A percentile compares a stretch with the other conserved stretches of the same genome.
Evolutionary conservation across 2,888 invertebrate genomes (phyloP).

Genomic region (Allolobophora icterica): DNA sequence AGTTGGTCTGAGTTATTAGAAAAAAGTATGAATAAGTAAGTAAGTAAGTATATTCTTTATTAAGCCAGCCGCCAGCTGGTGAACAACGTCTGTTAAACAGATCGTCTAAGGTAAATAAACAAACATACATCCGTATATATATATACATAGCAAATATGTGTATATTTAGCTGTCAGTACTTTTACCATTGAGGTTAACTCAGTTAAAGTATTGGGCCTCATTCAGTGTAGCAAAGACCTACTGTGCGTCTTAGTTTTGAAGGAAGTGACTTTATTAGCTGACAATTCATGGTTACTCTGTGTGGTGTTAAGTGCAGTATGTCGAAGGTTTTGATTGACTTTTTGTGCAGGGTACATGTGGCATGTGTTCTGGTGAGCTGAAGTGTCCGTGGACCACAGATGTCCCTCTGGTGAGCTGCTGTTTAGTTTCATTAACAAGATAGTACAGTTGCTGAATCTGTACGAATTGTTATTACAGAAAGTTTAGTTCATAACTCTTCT

Average conservation of each 20-base stretch:
- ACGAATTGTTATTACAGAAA: background rate
- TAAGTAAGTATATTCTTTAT: too few species aligned
- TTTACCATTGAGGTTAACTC: too few species aligned
- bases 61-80: too few species aligned
- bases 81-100: too few species aligned
- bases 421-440: background rate
- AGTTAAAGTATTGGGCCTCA: too few species aligned
- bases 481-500: background rate
- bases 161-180: too few species aligned
- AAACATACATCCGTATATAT: too few species aligned
- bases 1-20: too few species aligned
- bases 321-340: conserved; percentile 39
- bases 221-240: too few species aligned
- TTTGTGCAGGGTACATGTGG: conserved; percentile 48
- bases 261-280: background rate
- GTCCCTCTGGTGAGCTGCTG: conserved; percentile 46
- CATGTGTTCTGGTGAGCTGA: conserved; percentile 49
- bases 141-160: too few species aligned
- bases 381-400: conserved; percentile 47
- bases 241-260: background rate
- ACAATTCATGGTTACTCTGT: background rate
- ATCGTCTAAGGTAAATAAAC: too few species aligned
- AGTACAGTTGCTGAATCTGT: background rate
- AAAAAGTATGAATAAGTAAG: too few species aligned
- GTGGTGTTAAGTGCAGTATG: conserved; percentile 41